Evolutionary conservation across 1,140 invertebrate species (phyloP), one percentile per base, ranked within the genome.

Genomic region (Stegodyphus mimosarum): DNA sequence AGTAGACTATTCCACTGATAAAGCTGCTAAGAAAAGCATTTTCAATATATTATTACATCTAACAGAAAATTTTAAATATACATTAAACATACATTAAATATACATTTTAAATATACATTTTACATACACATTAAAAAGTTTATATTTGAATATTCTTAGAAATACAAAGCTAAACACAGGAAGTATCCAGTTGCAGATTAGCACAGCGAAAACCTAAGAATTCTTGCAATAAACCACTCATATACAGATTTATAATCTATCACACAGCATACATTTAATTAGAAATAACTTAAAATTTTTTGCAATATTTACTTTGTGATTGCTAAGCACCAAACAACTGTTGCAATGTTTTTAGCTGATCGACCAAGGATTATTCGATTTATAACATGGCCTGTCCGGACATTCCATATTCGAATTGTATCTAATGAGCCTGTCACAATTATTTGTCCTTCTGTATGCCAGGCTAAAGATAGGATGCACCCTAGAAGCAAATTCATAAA

Each of bases 331-430:
- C 96, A 98, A 0, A 98, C 94, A 83, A 97, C 95, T 0, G 95
- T 96, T 81, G 94, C 93, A 89, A 94, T 89, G 18, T 90, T 89
- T 70, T 86, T 89, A 33, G 89, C 87, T 64, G 91, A 89, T 87
- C 94, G 91, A 5, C 93, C 93, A 6, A 95, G 93, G 2, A 93
- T 94, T 91, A 98, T 94, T 86, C 94, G 93, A 88, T 96, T 95
- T 85, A 96, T 91, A 1, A 95, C 96, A 90, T 95, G 95, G 2
- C 96, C 96, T 52, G 94, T 94, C 52, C 93, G 90, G 0, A 95
- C 94, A 92, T 95, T 94, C 96, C 96, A 98, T 52, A 98, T 93
- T 88, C 96, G 92, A 48, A 99, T 93, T 60, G 94, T 94, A 89
- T 97, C 94, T 7, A 94, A 89, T 4, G 96, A 96, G 2, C 97